phyloP scores from a whole-genome alignment of 2,797 vertebrate genomes.

The Peromyscus aztecus region DNA sequence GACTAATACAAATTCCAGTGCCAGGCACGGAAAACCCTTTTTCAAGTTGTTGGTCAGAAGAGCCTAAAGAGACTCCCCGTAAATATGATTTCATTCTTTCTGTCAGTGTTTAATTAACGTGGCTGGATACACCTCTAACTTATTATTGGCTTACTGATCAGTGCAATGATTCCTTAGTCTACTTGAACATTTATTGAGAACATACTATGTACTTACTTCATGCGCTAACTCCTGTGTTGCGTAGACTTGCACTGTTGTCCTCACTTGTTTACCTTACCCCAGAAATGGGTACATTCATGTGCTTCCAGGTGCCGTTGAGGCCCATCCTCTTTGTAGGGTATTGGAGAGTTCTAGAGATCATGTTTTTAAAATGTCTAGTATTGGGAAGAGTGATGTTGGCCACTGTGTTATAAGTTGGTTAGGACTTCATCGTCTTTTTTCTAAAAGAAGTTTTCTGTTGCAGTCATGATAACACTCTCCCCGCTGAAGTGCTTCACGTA shows the following conservation, averaged over 20 bases:
- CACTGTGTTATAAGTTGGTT: not conserved
- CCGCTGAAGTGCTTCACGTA: not conserved
- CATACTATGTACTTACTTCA: not conserved
- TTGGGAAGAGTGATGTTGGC: not conserved
- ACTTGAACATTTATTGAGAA: not conserved
- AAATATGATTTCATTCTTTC: conserved; percentile 40
- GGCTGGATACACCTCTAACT: not conserved
- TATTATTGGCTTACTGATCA: not conserved
- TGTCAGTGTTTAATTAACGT: not conserved
- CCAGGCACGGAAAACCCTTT: not conserved
- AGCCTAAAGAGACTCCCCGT: not conserved
- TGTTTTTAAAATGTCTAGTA: conserved; percentile 11
- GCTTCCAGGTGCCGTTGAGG: not conserved
- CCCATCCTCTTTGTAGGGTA: not conserved
- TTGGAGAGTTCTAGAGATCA: not conserved
- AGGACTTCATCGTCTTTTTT: not conserved
- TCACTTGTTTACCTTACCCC: not conserved
- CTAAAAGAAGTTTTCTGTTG: conserved; percentile 35
- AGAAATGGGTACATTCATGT: not conserved
- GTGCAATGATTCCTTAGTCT: not conserved
- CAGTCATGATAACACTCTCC: not conserved
- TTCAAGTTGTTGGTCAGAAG: not conserved
- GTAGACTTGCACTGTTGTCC: not conserved
- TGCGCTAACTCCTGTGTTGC: not conserved
- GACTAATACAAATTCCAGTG: not conserved